Conservation (phyloP, 2,888 invertebrate genomes). For the Xiphydria camelus region DNA sequence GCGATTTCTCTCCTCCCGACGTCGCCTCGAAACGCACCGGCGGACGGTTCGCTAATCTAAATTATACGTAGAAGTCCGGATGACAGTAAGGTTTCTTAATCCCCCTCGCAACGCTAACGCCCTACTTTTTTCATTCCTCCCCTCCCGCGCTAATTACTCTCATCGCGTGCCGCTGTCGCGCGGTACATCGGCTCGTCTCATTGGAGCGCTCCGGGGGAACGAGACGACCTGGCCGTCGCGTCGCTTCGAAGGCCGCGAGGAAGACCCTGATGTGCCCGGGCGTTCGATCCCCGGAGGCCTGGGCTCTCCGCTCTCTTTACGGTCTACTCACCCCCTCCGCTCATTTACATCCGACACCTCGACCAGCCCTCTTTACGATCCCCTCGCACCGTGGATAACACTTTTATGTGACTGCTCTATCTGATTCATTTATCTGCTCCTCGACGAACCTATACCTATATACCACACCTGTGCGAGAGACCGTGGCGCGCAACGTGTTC, state of each 20-base stretch:
- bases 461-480: no score
- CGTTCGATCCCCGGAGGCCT: slow-evolving; percentile 27
- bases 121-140: slow-evolving; percentile 40
- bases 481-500: no score
- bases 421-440: background rate
- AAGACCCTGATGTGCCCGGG: slow-evolving; percentile 38
- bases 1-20: background rate
- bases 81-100: slow-evolving; percentile 53
- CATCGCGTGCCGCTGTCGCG: slow-evolving; percentile 37
- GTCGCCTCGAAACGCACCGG: background rate
- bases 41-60: no score
- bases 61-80: slow-evolving; percentile 38
- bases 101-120: slow-evolving; percentile 46
- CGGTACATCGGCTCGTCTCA: no score
- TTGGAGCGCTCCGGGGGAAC: background rate
- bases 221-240: slow-evolving; percentile 18
- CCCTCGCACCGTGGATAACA: background rate
- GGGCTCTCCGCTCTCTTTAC: no score
- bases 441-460: background rate
- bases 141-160: slow-evolving; percentile 44
- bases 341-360: slow-evolving; percentile 24
- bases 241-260: slow-evolving; percentile 32
- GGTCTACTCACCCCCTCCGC: background rate
- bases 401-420: slow-evolving; percentile 3
- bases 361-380: background rate